Conservation (phyloP, 2,797 vertebrate species). For the Galagoides demidoff region DNA sequence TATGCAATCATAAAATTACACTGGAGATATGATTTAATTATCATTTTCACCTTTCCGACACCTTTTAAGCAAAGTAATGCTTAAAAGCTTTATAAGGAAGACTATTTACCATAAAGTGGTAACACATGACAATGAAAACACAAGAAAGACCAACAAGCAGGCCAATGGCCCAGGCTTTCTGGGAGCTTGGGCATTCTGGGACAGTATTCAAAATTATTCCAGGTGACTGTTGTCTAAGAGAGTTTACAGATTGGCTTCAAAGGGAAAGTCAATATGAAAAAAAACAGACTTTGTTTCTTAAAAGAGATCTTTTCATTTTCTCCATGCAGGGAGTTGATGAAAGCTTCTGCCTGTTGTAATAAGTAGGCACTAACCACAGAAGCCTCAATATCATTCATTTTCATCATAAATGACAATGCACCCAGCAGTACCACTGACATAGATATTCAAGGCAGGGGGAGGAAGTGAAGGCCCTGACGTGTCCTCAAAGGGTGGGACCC, state of each 20-base stretch:
- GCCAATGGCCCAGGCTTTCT: constrained; percentile 69
- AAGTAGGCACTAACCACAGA: constrained; percentile 37
- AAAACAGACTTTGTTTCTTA: constrained; percentile 63
- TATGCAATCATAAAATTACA: constrained; percentile 92
- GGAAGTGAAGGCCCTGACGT: not conserved
- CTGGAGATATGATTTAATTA: constrained; percentile 94
- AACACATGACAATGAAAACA: constrained; percentile 74
- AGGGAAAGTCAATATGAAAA: constrained; percentile 75
- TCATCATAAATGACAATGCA: constrained; percentile 71
- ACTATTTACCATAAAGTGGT: constrained; percentile 86
- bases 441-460: not conserved
- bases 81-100: constrained; percentile 87
- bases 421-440: constrained; percentile 50
- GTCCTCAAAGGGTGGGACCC: not conserved
- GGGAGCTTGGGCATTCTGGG: constrained; percentile 80
- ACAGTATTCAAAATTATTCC: constrained; percentile 83
- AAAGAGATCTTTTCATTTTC: constrained; percentile 72
- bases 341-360: constrained; percentile 29
- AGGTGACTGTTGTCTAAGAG: constrained; percentile 78
- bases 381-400: constrained; percentile 59
- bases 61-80: constrained; percentile 90
- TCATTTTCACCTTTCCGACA: constrained; percentile 91
- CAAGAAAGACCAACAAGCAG: constrained; percentile 84
- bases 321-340: constrained; percentile 49
- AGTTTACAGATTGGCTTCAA: constrained; percentile 82